Percentiles rank a stretch among this genome's conserved stretches.
Conservation (phyloP, 2,797 vertebrate genomes). For the Lacerta viridis region DNA sequence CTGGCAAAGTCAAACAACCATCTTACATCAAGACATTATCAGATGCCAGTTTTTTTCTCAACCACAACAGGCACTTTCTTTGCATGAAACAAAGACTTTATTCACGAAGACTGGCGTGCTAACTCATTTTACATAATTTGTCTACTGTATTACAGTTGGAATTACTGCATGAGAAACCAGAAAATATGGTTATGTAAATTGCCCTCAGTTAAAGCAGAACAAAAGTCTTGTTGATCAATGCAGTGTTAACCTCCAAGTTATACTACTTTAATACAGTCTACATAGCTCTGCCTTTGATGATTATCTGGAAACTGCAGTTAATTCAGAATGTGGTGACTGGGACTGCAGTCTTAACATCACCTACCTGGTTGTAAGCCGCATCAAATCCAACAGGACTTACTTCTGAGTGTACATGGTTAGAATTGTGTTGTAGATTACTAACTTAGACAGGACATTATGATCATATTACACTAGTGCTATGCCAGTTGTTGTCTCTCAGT, state of each 20-base stretch:
- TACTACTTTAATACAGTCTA: not conserved
- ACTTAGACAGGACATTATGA: not conserved
- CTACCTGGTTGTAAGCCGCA: no score
- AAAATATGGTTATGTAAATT: constrained; percentile 2
- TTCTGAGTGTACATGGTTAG: no score
- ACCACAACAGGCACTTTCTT: not conserved
- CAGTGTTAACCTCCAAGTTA: not conserved
- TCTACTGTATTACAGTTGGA: not conserved
- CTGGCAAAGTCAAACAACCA: not conserved
- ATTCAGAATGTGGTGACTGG: not conserved
- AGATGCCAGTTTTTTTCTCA: not conserved
- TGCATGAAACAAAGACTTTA: not conserved
- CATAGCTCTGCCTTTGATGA: not conserved
- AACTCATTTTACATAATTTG: not conserved
- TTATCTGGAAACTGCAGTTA: not conserved
- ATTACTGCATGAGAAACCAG: not conserved
- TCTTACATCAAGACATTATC: not conserved
- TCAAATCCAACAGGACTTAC: no score
- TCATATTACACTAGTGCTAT: not conserved
- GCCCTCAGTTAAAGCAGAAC: not conserved
- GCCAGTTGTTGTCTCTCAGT: not conserved
- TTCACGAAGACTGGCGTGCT: not conserved
- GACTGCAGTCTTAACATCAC: no score
- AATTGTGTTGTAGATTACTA: not conserved
- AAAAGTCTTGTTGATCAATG: not conserved